These are phyloP conservation scores for Atherinosoma microstoma DNA, from an alignment of 2,797 vertebrate genomes.

Conservation along the genomic window DNA sequence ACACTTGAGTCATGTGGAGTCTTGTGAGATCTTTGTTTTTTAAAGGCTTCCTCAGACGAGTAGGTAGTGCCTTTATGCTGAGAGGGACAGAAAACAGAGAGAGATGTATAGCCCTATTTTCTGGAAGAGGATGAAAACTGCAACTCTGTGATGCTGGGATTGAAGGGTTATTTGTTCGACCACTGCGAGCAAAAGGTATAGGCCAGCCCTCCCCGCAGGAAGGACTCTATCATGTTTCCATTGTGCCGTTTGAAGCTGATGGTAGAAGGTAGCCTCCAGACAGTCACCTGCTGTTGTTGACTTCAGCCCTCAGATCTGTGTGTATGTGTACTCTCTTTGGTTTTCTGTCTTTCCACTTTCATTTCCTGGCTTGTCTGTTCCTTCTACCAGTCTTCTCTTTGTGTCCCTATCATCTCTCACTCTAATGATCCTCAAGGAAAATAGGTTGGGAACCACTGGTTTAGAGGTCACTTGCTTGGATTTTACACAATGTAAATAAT, in stretches of 20 bases:
- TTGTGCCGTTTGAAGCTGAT: constrained; percentile 58
- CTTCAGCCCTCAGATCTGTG: constrained; percentile 28
- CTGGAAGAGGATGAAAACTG: constrained; percentile 41
- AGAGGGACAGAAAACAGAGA: constrained; percentile 16
- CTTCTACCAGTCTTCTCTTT: constrained; percentile 1
- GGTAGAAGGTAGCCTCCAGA: constrained; percentile 53
- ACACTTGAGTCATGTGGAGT: constrained; percentile 5
- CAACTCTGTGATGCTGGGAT: constrained; percentile 26
- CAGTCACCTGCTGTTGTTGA: constrained; percentile 67
- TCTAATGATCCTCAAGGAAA: constrained; percentile 14
- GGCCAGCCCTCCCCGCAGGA: constrained; percentile 33
- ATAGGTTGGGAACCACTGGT: no score
- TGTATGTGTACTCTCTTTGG: constrained; percentile 26
- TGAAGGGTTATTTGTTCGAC: constrained; percentile 62
- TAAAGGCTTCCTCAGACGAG: constrained; percentile 16
- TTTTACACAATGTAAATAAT: no score
- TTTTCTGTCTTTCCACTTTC: constrained; percentile 17
- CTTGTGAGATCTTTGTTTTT: constrained; percentile 10
- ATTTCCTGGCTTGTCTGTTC: constrained; percentile 13
- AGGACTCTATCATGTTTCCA: constrained; percentile 41
- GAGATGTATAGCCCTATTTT: constrained; percentile 52
- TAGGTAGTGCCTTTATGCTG: constrained; percentile 23
- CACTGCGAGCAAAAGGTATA: constrained; percentile 27
- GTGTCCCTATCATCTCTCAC: constrained; percentile 18
- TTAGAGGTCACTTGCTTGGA: no score